Evolutionary conservation across 2,113 vertebrate species (phyloP).

Genomic region (Apistogramma diplotaenia): DNA sequence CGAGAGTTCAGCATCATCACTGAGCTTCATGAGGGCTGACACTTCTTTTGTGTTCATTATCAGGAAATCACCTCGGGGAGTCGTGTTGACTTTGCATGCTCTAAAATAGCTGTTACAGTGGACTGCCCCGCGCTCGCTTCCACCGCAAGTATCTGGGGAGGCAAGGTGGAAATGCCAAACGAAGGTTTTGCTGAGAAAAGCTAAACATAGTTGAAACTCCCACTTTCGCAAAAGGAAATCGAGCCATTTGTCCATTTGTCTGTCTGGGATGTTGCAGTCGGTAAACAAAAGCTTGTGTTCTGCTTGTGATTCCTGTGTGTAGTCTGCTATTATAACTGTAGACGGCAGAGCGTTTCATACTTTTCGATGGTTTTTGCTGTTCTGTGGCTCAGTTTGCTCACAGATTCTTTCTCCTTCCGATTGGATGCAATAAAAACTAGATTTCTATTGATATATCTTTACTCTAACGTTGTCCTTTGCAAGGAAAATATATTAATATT

Average conservation of each 20-base stretch:
- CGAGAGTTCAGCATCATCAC: conserved; percentile 71
- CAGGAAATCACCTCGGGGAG: conserved; percentile 76
- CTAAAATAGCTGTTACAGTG: conserved; percentile 74
- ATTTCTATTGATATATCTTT: conserved; percentile 10
- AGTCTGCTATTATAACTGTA: conserved; percentile 3
- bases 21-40: conserved; percentile 75
- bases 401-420: conserved; percentile 6
- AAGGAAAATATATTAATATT: conserved; percentile 16
- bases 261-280: not conserved
- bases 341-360: not conserved
- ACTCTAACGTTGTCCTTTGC: conserved; percentile 2
- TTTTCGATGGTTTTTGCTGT: not conserved
- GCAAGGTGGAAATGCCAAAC: conserved; percentile 58
- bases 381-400: not conserved
- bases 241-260: conserved; percentile 29
- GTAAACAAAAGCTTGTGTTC: not conserved
- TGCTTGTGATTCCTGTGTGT: not conserved
- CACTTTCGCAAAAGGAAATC: conserved; percentile 38
- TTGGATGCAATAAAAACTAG: not conserved
- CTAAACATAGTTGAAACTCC: conserved; percentile 48
- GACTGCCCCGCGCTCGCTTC: conserved; percentile 41
- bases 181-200: conserved; percentile 40
- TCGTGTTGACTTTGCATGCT: conserved; percentile 72
- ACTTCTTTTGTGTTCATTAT: conserved; percentile 81
- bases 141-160: conserved; percentile 43